Conservation (phyloP, 2,888 invertebrate genomes). For the Ernsta delagoae region DNA sequence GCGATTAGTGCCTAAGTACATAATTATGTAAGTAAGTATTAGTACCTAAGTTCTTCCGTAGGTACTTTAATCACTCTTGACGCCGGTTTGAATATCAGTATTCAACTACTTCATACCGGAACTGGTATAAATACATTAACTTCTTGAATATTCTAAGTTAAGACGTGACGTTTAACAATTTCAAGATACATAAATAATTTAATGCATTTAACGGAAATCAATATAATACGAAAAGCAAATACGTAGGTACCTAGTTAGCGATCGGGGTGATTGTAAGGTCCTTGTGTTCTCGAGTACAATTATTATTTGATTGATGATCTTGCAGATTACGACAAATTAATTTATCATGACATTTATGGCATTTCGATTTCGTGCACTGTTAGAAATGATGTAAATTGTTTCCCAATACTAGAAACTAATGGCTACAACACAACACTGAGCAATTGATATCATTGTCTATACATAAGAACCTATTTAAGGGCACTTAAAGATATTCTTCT, state of each 20-base stretch:
- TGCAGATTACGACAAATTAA: constrained; percentile 26
- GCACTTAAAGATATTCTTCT: too few relatives aligned
- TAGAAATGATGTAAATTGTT: constrained; percentile 5
- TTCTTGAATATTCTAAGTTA: not conserved
- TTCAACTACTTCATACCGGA: too few relatives aligned
- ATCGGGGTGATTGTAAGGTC: constrained; percentile 32
- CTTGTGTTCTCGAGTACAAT: constrained; percentile 25
- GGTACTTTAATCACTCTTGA: too few relatives aligned
- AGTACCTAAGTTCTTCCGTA: too few relatives aligned
- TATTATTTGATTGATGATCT: constrained; percentile 32
- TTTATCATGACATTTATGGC: constrained; percentile 15
- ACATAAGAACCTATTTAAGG: too few relatives aligned
- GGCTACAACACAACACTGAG: too few relatives aligned
- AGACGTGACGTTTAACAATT: not conserved
- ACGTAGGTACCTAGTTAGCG: constrained; percentile 11
- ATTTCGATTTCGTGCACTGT: constrained; percentile 21
- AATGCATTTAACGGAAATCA: constrained; percentile 7
- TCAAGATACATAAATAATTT: not conserved
- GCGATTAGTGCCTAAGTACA: too few relatives aligned
- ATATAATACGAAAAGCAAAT: constrained; percentile 18
- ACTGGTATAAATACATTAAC: too few relatives aligned
- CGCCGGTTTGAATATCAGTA: too few relatives aligned
- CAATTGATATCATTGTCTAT: too few relatives aligned
- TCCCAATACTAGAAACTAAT: not conserved
- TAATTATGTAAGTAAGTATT: too few relatives aligned